Percentiles rank a stretch among this genome's conserved stretches.
Evolutionary conservation across 2,113 vertebrate species (phyloP).

Genomic region (Nesoenas mayeri): DNA sequence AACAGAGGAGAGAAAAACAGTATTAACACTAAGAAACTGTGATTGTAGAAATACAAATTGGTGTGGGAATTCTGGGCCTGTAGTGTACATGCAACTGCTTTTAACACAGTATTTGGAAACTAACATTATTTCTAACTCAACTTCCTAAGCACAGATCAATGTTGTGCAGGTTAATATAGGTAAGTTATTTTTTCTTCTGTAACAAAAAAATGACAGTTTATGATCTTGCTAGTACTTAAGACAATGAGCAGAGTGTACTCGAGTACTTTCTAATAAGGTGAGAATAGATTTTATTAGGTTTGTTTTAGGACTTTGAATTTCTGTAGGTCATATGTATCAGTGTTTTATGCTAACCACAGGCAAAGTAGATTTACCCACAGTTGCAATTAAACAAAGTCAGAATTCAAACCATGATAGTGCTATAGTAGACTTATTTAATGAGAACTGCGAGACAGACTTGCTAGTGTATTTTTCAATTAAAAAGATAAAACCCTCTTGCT

Average conservation of each 20-base stretch:
- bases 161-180: background rate
- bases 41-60: conserved; percentile 11
- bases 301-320: background rate
- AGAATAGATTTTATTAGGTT: background rate
- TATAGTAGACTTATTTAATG: background rate
- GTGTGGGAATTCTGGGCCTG: background rate
- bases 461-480: background rate
- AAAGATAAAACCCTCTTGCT: background rate
- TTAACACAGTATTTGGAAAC: background rate
- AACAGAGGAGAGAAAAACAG: background rate
- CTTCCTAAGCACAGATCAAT: background rate
- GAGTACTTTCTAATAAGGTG: background rate
- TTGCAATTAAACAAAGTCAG: background rate
- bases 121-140: background rate
- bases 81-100: background rate
- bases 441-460: background rate
- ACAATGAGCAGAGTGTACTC: background rate
- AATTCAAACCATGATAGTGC: background rate
- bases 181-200: background rate
- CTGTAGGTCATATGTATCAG: background rate
- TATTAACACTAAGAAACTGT: conserved; percentile 21
- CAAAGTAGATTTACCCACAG: background rate
- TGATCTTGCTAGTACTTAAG: background rate
- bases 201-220: background rate
- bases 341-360: background rate